Conservation (phyloP, 1,140 invertebrate genomes). For the Alviniconcha marisindica region DNA sequence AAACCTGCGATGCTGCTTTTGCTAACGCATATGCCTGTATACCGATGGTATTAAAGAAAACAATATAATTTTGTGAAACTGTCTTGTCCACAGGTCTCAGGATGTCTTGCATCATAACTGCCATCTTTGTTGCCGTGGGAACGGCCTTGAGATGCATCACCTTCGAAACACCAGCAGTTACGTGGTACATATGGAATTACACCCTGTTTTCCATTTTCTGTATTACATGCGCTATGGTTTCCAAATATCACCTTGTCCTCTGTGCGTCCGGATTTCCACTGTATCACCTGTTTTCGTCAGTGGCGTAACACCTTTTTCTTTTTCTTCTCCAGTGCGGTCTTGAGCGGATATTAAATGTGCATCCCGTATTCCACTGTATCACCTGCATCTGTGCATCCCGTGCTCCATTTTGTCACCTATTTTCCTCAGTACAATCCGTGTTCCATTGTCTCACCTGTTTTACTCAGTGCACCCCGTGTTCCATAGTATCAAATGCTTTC, state of each 20-base stretch:
- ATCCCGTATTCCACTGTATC: too few relatives aligned
- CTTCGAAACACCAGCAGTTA: slow-evolving; percentile 45
- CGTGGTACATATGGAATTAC: slow-evolving; percentile 44
- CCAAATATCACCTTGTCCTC: too few relatives aligned
- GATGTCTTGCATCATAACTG: slow-evolving; percentile 56
- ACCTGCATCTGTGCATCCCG: too few relatives aligned
- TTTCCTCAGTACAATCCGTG: too few relatives aligned
- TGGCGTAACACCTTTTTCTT: neutral
- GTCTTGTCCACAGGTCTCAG: slow-evolving; percentile 66
- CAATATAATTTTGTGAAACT: slow-evolving; percentile 2
- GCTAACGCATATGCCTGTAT: neutral
- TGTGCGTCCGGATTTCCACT: too few relatives aligned
- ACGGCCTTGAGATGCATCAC: slow-evolving; percentile 63
- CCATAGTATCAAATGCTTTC: too few relatives aligned
- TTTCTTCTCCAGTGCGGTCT: too few relatives aligned
- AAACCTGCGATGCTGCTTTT: neutral
- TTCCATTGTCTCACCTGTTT: too few relatives aligned
- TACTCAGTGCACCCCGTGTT: too few relatives aligned
- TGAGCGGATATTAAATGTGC: too few relatives aligned
- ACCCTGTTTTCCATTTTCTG: neutral
- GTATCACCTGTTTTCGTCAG: neutral
- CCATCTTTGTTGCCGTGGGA: slow-evolving; percentile 54
- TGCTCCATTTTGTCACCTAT: too few relatives aligned
- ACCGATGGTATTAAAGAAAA: neutral
- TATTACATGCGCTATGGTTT: too few relatives aligned